These are phyloP conservation scores for Tyrannus savana DNA, from an alignment of 2,113 vertebrate genomes.

Conservation along the genomic window DNA sequence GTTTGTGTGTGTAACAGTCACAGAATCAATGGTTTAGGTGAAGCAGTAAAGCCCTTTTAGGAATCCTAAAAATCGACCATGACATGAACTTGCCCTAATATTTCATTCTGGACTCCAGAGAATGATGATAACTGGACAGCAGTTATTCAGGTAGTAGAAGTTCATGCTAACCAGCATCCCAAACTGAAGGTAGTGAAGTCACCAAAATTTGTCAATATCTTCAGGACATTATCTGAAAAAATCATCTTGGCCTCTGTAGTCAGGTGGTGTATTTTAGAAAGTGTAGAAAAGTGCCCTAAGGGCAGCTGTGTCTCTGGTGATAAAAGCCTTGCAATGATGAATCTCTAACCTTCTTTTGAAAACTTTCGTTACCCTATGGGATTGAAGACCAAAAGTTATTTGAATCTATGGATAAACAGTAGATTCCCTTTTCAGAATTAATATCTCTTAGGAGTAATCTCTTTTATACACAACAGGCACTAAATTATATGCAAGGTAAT, in stretches of 20 bases:
- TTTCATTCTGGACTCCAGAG: neutral
- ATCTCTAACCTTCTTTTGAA: neutral
- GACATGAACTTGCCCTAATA: neutral
- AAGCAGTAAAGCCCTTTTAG: neutral
- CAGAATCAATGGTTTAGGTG: neutral
- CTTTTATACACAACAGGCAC: neutral
- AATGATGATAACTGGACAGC: neutral
- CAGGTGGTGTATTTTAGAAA: neutral
- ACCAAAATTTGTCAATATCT: neutral
- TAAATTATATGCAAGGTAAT: neutral
- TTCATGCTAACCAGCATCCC: neutral
- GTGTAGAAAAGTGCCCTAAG: neutral
- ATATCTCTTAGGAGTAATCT: neutral
- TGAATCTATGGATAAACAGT: neutral
- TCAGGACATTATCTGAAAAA: neutral
- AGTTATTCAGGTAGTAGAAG: neutral
- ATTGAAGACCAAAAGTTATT: neutral
- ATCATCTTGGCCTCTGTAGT: neutral
- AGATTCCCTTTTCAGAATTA: neutral
- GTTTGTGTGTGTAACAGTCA: neutral
- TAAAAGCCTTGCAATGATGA: neutral
- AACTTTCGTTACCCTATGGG: neutral
- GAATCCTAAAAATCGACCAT: neutral
- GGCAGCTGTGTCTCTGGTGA: neutral
- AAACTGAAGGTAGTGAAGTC: neutral